phyloP scores from a whole-genome alignment of 1,140 invertebrate species.

The Sitophilus oryzae region DNA sequence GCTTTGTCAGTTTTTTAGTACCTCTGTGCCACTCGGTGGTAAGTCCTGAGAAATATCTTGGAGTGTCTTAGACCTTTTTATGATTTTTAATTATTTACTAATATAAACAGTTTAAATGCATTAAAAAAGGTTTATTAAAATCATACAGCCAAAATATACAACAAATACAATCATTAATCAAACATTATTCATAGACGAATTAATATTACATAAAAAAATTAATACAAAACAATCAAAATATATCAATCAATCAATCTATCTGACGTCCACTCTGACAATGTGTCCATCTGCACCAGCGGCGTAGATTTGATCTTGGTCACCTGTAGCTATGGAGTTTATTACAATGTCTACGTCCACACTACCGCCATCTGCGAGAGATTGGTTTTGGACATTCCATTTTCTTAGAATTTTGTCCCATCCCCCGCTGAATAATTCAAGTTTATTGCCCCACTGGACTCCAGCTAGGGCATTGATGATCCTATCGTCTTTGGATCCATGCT shows the following conservation, averaged over 20 bases:
- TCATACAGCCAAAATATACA: not conserved
- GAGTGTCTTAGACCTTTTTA: too few relatives aligned
- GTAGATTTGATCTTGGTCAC: conserved; percentile 38
- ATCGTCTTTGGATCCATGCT: conserved; percentile 41
- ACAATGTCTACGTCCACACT: conserved; percentile 37
- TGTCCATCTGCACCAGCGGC: conserved; percentile 43
- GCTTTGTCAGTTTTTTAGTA: too few relatives aligned
- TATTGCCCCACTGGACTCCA: conserved; percentile 30
- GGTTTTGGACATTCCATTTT: conserved; percentile 42
- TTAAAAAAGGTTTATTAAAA: too few relatives aligned
- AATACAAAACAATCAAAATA: too few relatives aligned
- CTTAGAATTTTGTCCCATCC: conserved; percentile 47
- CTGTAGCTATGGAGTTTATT: conserved; percentile 42
- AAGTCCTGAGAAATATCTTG: too few relatives aligned
- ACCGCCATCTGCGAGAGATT: conserved; percentile 24
- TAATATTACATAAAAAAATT: too few relatives aligned
- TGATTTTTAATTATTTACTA: too few relatives aligned
- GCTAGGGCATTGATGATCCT: conserved; percentile 45
- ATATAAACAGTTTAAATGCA: too few relatives aligned
- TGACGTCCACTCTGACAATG: conserved; percentile 36
- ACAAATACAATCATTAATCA: not conserved
- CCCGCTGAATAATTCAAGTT: conserved; percentile 41
- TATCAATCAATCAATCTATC: conserved; percentile 14
- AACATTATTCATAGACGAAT: conserved; percentile 2
- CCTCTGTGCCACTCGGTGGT: too few relatives aligned